Evolutionary conservation across 2,888 invertebrate species (phyloP), one percentile per base, ranked within the genome.

Genomic region (Deroplatys truncata): DNA sequence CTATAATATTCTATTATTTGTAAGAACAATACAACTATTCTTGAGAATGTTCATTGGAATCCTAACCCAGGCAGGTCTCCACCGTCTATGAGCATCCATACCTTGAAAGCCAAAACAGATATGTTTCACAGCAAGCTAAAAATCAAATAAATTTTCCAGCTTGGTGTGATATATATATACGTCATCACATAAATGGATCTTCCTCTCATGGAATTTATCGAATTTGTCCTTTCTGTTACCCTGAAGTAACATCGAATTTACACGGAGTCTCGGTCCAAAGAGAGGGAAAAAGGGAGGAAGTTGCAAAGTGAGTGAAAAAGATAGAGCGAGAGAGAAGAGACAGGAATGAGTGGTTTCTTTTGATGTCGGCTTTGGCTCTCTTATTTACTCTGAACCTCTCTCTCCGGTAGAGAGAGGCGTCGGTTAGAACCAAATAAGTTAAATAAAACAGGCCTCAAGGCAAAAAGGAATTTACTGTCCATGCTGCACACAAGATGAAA

Each of bases 371-470:
- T 31, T 84, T 31, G 85, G 43, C n/a, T 85, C 49, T 49, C 43
- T 83, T 72, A 72, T 72, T 72, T 72, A 72, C 56, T 25, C 56
- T 72, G 56, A 72, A 20, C 56, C 25, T 5, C 56, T 25, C 56
- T 72, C 16, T 25, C 56, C 56, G 25, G 25, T 25, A 16, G 56
- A 8, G 72, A 25, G 87, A 87, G 87, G 87, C 83, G 87, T 82
- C 43, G 87, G 43, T 43, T 87, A 43, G 87, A 35, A 87, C 82
- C 56, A 87, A 87, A 87, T 83, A 87, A 87, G 87, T 82, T 87
- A 87, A 87, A 87, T 87, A 87, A 87, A 87, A 87, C 82, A 87
- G 28, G 87, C 87, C 31, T 87, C 87, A 49, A 49, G 85, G 56
- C 56, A 72, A 72, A 72, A 72, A 25, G 16, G 56, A 72, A 72